Conservation (phyloP, 2,113 vertebrate genomes). For the Nestor notabilis region DNA sequence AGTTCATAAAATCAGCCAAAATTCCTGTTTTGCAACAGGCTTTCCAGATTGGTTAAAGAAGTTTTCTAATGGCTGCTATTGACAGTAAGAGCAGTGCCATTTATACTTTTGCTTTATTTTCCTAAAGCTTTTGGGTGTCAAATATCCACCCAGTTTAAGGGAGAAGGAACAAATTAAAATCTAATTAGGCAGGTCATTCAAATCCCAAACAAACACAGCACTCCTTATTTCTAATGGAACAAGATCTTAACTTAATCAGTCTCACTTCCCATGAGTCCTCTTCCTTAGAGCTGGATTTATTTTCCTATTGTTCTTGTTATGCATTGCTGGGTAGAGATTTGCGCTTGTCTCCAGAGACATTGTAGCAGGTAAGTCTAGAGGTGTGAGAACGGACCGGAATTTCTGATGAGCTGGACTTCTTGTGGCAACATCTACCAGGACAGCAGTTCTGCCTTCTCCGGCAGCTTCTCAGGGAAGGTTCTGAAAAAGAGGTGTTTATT, state of each 20-base stretch:
- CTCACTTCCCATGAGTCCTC: slow-evolving; percentile 37
- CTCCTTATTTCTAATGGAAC: slow-evolving; percentile 64
- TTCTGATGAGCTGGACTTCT: not conserved
- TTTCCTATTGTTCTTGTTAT: slow-evolving; percentile 29
- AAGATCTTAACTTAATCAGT: slow-evolving; percentile 40
- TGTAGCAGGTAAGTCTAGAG: slow-evolving; percentile 37
- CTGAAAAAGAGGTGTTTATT: not conserved
- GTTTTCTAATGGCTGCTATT: not conserved
- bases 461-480: not conserved
- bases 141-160: slow-evolving; percentile 28
- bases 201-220: slow-evolving; percentile 41
- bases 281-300: slow-evolving; percentile 53
- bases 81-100: not conserved
- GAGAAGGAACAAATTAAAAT: slow-evolving; percentile 59
- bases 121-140: slow-evolving; percentile 10
- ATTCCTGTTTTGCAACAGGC: not conserved
- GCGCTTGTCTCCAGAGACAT: not conserved
- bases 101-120: not conserved
- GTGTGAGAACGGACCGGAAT: slow-evolving; percentile 8
- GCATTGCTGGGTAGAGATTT: slow-evolving; percentile 66
- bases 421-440: not conserved
- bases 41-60: not conserved
- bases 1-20: slow-evolving; percentile 28
- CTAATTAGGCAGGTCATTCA: slow-evolving; percentile 68
- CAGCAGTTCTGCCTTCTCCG: not conserved